Base-by-base conservation (phyloP, 2,888 invertebrate genomes). In the Rugalucina vietnamica region DNA sequence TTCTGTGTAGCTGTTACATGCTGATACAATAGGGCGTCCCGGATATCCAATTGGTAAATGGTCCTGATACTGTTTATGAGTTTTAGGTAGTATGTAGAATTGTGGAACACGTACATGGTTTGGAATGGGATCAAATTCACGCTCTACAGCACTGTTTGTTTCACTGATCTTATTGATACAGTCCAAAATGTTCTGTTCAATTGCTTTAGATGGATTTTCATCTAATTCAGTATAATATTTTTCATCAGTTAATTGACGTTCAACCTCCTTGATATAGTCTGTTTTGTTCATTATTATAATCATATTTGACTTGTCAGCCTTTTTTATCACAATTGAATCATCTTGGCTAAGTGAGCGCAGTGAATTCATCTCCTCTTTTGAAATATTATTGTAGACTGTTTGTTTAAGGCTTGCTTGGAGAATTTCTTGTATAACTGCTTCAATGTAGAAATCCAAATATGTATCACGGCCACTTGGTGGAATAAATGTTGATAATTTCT, bases 361-460 rank as follows among this genome's bases (percentile, higher is more conserved):
- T 12, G 24, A 54, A 2, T 73, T 10, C 10, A 79, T 10, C 43
- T 79, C 79, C 3, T 49, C 27, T 29, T 73, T 73, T 3, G 73
- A 73, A 24, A 69, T 76, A 69, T 76, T 75, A n/a, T 0, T 39
- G 29, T 36, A 69, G 5, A 32, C n/a, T 36, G 27, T 34, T 3
- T 36, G 27, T 71, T 71, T 71, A 36, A 29, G 36, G 5, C 8
- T 3, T 21, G 43, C 4, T 10, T 50, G 50, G 8, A 78, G 24
- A 8, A 71, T 50, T 54, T 78, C 78, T 21, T 49, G 18, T 32
- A 50, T 32, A 1, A 78, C 27, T n/a, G 70, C 78, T 10, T 29
- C 37, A 57, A 79, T 57, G 34, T 79, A 72, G 54, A 79, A 72
- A 29, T 79, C 79, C n/a, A 79, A 57, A 39, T 79, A 72, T 4